Evolutionary conservation across 2,113 vertebrate genomes (phyloP).

Genomic region (Atlantisia rogersi): DNA sequence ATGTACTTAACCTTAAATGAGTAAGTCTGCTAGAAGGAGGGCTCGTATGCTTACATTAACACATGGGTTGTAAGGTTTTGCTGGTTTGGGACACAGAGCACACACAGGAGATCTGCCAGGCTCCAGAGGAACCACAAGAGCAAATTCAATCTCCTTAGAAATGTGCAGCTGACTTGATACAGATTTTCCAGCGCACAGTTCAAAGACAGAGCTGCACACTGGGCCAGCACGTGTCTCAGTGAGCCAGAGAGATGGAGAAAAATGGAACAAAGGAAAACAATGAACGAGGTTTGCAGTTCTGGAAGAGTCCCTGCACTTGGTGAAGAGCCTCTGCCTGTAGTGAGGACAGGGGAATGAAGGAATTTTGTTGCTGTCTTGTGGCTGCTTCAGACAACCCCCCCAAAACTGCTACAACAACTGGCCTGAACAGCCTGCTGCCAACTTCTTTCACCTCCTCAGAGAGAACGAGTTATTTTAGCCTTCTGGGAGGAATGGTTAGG

Average conservation of each 20-base stretch:
- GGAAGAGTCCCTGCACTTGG: background rate
- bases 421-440: background rate
- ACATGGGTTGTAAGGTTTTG: background rate
- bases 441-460: background rate
- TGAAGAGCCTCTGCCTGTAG: background rate
- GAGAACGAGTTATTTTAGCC: background rate
- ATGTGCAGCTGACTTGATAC: constrained; percentile 42
- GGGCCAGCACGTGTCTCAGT: background rate
- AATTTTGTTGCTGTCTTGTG: background rate
- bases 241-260: background rate
- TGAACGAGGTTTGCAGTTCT: background rate
- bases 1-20: background rate
- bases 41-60: background rate
- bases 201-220: background rate
- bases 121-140: constrained; percentile 38
- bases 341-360: background rate
- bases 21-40: background rate
- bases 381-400: background rate
- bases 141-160: constrained; percentile 57
- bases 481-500: background rate
- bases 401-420: background rate
- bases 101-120: constrained; percentile 5
- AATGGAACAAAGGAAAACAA: background rate
- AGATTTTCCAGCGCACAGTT: constrained; percentile 60
- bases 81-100: constrained; percentile 4